Percentiles rank a stretch among this genome's conserved stretches.
Conservation (phyloP, 2,113 vertebrate species). For the Protomyctophum bolini region DNA sequence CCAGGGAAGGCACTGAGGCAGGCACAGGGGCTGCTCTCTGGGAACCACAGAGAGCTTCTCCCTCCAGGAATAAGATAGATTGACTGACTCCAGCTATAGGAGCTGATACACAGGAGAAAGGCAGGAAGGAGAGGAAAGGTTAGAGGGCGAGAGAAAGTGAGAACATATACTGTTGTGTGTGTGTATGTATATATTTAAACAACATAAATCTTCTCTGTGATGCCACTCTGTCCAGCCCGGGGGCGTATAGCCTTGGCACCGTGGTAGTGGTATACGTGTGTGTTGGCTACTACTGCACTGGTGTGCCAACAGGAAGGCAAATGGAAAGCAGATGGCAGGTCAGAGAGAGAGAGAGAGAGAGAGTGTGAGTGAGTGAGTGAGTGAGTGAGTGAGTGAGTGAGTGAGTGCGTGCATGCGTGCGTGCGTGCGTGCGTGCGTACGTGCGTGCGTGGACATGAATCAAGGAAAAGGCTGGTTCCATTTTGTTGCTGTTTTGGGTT, state of each 20-base stretch:
- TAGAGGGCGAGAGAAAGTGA: not conserved
- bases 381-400: not conserved
- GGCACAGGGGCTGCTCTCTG: not conserved
- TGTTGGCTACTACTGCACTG: conserved; percentile 17
- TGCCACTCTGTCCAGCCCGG: conserved; percentile 1
- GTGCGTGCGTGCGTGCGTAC: not conserved
- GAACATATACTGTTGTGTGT: not conserved
- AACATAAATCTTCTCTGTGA: conserved; percentile 1
- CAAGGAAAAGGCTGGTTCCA: no score
- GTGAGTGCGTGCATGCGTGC: not conserved
- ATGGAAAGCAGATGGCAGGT: conserved; percentile 62
- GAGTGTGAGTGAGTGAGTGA: not conserved
- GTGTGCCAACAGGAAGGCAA: conserved; percentile 58
- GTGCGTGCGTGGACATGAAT: not conserved
- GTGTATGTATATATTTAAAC: not conserved
- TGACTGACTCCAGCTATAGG: no score
- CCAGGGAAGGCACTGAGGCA: no score
- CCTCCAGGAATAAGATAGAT: not conserved
- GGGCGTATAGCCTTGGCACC: conserved; percentile 45
- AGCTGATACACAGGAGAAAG: not conserved
- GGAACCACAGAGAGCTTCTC: not conserved
- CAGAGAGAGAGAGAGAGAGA: not conserved
- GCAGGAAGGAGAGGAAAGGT: not conserved
- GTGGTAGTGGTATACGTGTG: conserved; percentile 23
- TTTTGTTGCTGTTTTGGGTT: no score